phyloP scores from a whole-genome alignment of 2,113 vertebrate species.

The Eurypyga helias region DNA sequence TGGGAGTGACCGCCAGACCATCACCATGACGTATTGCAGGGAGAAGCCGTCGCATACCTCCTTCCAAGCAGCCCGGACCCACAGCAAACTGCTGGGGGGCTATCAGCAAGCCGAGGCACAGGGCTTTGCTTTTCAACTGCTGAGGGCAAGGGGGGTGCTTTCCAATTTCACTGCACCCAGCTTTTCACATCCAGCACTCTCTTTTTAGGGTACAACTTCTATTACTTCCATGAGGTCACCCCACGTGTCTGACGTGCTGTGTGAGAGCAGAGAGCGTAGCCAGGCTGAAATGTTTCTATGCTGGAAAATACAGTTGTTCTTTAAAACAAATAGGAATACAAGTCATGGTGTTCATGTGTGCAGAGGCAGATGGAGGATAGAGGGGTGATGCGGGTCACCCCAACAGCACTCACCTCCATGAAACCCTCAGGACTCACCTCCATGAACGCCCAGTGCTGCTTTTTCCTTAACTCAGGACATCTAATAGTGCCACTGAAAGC shows the following conservation, averaged over 20 bases:
- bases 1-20: background rate
- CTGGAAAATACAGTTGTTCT: background rate
- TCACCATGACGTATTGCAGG: background rate
- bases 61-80: background rate
- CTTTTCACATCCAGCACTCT: background rate
- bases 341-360: accelerated
- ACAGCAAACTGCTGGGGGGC: background rate
- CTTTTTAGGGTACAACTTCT: background rate
- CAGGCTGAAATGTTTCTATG: accelerated
- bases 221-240: background rate
- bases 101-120: background rate
- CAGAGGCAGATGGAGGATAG: no score
- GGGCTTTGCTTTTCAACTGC: background rate
- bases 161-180: background rate
- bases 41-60: background rate
- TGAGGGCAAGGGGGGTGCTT: background rate
- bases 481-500: background rate
- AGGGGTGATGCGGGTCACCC: no score
- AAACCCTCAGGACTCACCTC: no score
- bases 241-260: background rate
- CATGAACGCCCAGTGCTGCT: no score
- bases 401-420: background rate
- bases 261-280: accelerated
- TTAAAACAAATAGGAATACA: background rate
- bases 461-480: no score